Evolutionary conservation across 2,888 invertebrate species (phyloP).

Genomic region (Pyralis farinalis): DNA sequence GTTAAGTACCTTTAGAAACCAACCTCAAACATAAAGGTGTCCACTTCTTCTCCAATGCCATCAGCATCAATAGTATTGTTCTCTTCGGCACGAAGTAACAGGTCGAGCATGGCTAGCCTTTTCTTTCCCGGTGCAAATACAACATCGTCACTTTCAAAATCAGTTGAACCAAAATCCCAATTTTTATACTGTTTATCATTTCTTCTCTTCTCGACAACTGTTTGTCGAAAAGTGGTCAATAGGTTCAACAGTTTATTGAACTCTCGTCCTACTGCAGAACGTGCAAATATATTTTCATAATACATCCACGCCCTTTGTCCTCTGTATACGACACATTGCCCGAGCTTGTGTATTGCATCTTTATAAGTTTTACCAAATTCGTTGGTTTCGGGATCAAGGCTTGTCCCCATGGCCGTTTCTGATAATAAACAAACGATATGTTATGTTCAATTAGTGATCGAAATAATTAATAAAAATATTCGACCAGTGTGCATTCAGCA

Average conservation of each 20-base stretch:
- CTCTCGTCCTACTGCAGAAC: conserved; percentile 65
- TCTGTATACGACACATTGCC: conserved; percentile 41
- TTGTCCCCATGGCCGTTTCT: conserved; percentile 32
- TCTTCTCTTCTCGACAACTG: conserved; percentile 36
- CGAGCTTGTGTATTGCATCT: conserved; percentile 75
- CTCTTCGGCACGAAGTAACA: conserved; percentile 65
- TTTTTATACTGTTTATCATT: conserved; percentile 23
- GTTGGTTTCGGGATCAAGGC: conserved; percentile 59
- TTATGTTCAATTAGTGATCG: too few relatives aligned
- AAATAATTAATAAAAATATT: too few relatives aligned
- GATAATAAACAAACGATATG: too few relatives aligned
- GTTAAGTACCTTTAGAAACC: conserved; percentile 7
- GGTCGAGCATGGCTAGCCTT: conserved; percentile 75
- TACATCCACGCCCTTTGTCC: conserved; percentile 5
- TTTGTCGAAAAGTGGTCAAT: conserved; percentile 32
- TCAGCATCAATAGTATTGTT: conserved; percentile 66
- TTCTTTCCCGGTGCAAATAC: conserved; percentile 19
- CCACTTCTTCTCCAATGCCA: conserved; percentile 82
- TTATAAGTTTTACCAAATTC: conserved; percentile 74
- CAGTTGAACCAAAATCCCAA: conserved; percentile 10
- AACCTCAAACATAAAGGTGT: conserved; percentile 84
- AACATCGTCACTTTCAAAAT: conserved; percentile 15
- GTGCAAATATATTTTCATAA: conserved; percentile 72
- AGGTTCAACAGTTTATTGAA: conserved; percentile 58
- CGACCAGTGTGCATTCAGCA: too few relatives aligned